phyloP scores from a whole-genome alignment of 2,888 invertebrate genomes.

The Caprella mutica region DNA sequence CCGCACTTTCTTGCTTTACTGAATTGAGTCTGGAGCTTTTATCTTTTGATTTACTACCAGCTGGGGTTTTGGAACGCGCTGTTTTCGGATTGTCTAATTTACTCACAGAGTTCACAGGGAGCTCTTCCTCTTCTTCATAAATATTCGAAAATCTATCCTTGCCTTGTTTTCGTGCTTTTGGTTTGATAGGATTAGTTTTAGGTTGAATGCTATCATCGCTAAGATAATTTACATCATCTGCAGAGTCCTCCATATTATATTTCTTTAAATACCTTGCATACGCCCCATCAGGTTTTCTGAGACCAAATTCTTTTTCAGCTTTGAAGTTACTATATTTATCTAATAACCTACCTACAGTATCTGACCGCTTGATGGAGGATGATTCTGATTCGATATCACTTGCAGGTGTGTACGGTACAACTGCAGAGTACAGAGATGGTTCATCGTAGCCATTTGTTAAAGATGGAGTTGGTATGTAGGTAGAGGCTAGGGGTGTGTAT shows the following conservation, averaged over 20 bases:
- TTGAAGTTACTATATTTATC: slow-evolving; percentile 27
- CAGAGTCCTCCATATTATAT: too few species aligned
- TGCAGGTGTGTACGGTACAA: neutral
- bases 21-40: neutral
- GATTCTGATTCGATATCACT: slow-evolving; percentile 9
- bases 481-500: neutral
- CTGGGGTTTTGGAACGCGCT: neutral
- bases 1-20: too few species aligned
- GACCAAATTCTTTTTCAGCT: slow-evolving; percentile 16
- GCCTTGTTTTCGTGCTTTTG: neutral
- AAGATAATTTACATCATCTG: too few species aligned
- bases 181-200: too few species aligned
- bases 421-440: neutral
- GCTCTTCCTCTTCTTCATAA: slow-evolving; percentile 14
- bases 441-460: slow-evolving; percentile 3
- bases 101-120: neutral
- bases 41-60: neutral
- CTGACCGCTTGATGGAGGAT: slow-evolving; percentile 22
- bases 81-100: neutral
- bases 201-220: too few species aligned
- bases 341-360: slow-evolving; percentile 25
- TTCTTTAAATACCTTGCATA: too few species aligned
- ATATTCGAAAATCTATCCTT: slow-evolving; percentile 7
- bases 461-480: neutral
- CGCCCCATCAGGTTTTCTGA: too few species aligned